Evolutionary conservation across 2,888 invertebrate species (phyloP).

Genomic region (Criorhina ranunculi): DNA sequence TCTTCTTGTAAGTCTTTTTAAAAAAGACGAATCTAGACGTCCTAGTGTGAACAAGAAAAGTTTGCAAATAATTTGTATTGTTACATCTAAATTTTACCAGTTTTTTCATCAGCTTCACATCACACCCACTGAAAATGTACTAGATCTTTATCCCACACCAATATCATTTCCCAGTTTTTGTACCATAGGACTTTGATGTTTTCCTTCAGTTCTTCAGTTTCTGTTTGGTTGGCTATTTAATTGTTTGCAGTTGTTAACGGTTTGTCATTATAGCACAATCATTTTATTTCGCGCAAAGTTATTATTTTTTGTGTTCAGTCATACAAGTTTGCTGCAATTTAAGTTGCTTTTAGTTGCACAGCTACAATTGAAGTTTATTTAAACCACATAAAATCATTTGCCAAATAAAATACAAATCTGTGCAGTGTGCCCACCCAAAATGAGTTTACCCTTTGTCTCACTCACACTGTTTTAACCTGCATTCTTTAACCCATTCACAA

Average conservation of each 20-base stretch:
- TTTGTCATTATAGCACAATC: neutral
- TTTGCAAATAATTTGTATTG: too few species aligned
- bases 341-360: neutral
- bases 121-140: conserved; percentile 26
- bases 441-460: conserved; percentile 64
- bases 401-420: conserved; percentile 2
- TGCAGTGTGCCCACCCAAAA: conserved; percentile 61
- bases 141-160: conserved; percentile 14
- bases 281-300: conserved; percentile 63
- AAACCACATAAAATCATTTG: neutral
- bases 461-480: conserved; percentile 49
- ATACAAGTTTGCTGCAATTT: conserved; percentile 10
- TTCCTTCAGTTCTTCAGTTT: conserved; percentile 60
- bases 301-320: conserved; percentile 32
- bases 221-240: conserved; percentile 65
- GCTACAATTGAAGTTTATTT: neutral
- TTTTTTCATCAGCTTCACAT: neutral
- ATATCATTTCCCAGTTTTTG: conserved; percentile 57
- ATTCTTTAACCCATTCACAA: conserved; percentile 51
- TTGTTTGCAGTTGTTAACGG: conserved; percentile 2
- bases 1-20: too few species aligned
- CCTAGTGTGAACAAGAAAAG: too few species aligned
- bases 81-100: neutral
- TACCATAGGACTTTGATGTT: conserved; percentile 28
- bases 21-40: too few species aligned